Evolutionary conservation across 1,140 invertebrate species (phyloP), one percentile per base, ranked within the genome.

Genomic region (Zophobas atratus): DNA sequence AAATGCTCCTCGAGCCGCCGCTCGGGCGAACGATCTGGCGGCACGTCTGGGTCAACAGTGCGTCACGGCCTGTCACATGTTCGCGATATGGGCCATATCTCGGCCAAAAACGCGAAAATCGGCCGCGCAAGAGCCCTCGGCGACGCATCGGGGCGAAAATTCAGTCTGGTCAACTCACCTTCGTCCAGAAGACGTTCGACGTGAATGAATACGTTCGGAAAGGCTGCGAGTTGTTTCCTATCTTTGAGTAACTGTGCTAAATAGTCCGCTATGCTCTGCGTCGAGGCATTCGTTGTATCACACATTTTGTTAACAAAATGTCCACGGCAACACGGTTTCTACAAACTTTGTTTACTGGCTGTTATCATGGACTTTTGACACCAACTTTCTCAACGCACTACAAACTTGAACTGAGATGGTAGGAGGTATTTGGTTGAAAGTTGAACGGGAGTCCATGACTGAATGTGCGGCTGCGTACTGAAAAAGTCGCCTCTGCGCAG

Each of bases 211-310:
- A 99, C 96, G 92, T 98, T 99, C 81, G 99, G 98, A 90, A 99
- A 99, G 86, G 98, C 98, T 85, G 97, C 96, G 85, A 99, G 92
- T 92, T 99, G 98, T 92, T 99, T 99, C 91, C 98, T 98, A 92
- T 99, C 99, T 93, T 99, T 99, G 86, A 99, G 92, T 90, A 99
- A 94, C 91, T 99, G 98, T 88, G 98, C 97, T 92, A 99, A 92
- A 92, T 99, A 99, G 90, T 99, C 99, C 89, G 98, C 96, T 91
- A 97, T 97, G 90, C 95, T 97, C 89, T 97, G 96, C 88, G 96
- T 96, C 86, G 93, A 96, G 83, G 93, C 91, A 85, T 91, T 91
- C 84, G 88, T 87, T 86, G 88, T 88, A 87, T 91, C 89, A 88
- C 89, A 88, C 89, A 90, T 90, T 86, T 88, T 86, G 39, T 56